phyloP scores from a whole-genome alignment of 2,797 vertebrate species.

The Urophycis tenuis region DNA sequence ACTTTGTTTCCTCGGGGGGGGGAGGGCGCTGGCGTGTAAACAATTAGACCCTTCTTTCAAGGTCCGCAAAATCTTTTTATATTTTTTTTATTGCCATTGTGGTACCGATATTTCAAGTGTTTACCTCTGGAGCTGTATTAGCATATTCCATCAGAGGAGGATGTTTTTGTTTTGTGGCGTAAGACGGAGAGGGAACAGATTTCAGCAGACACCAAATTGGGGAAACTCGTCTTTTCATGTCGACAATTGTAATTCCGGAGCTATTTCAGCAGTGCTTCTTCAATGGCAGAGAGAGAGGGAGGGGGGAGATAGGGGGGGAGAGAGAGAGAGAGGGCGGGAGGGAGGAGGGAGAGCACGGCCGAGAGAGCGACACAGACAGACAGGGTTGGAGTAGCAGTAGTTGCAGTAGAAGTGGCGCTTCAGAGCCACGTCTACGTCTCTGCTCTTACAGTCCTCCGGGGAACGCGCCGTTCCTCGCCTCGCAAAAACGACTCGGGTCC shows the following conservation, averaged over 20 bases:
- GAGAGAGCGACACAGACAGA: not conserved
- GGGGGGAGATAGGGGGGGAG: not conserved
- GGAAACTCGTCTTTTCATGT: too few relatives aligned
- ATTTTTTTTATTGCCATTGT: slow-evolving; percentile 14
- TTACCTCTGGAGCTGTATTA: slow-evolving; percentile 36
- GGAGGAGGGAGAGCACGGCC: not conserved
- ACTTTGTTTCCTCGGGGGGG: slow-evolving; percentile 38
- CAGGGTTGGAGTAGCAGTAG: not conserved
- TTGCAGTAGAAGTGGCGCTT: not conserved
- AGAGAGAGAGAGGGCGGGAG: not conserved
- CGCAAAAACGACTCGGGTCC: not conserved
- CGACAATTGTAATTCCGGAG: too few relatives aligned
- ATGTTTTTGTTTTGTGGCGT: slow-evolving; percentile 11
- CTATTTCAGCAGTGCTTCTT: too few relatives aligned
- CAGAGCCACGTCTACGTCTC: not conserved
- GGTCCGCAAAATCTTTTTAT: too few relatives aligned
- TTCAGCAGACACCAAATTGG: too few relatives aligned
- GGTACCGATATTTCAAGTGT: not conserved
- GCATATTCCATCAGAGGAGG: slow-evolving; percentile 35
- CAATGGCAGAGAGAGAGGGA: not conserved
- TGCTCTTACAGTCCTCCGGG: not conserved
- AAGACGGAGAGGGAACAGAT: too few relatives aligned
- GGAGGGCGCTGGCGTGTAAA: slow-evolving; percentile 43
- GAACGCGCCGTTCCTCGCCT: not conserved
- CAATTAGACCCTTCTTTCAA: slow-evolving; percentile 20